Percentiles rank a stretch among this genome's conserved stretches.
These are phyloP conservation scores for Rhinichthys klamathensis DNA, from an alignment of 2,113 vertebrate species.

Conservation along the genomic window DNA sequence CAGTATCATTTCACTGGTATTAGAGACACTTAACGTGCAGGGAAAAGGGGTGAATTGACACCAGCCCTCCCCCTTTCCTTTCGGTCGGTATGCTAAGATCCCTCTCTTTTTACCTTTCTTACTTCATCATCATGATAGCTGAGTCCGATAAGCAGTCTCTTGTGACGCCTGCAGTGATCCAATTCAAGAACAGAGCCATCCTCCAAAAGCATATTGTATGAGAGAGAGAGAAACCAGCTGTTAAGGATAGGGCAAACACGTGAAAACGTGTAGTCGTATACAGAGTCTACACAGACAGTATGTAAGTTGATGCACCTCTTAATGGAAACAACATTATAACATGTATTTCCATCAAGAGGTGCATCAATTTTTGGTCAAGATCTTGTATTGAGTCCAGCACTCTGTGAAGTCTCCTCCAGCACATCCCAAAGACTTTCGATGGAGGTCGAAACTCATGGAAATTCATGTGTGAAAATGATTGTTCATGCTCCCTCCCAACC, in stretches of 20 bases:
- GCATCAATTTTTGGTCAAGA: no score
- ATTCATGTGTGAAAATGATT: no score
- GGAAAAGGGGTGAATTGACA: conserved; percentile 66
- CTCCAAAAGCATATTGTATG: conserved; percentile 16
- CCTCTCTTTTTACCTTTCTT: conserved; percentile 67
- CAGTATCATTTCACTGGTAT: conserved; percentile 65
- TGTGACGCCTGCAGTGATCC: conserved; percentile 37
- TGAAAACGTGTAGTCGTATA: not conserved
- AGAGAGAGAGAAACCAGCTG: conserved; percentile 8
- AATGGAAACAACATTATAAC: no score
- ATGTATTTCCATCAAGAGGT: no score
- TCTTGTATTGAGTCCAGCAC: no score
- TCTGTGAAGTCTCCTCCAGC: no score
- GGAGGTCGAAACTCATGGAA: no score
- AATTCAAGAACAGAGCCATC: conserved; percentile 21
- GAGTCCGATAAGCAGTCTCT: conserved; percentile 42
- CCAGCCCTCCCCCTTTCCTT: conserved; percentile 64
- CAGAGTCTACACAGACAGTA: no score
- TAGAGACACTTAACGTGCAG: conserved; percentile 65
- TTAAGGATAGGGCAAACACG: conserved; percentile 13
- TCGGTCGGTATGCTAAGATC: conserved; percentile 35
- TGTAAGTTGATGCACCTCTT: no score
- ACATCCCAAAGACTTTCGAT: no score
- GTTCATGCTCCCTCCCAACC: no score
- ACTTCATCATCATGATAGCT: conserved; percentile 49